A percentile compares a stretch with the other conserved stretches of the same genome.
Evolutionary conservation across 2,113 vertebrate species (phyloP).

Genomic region (Clinocottus analis): DNA sequence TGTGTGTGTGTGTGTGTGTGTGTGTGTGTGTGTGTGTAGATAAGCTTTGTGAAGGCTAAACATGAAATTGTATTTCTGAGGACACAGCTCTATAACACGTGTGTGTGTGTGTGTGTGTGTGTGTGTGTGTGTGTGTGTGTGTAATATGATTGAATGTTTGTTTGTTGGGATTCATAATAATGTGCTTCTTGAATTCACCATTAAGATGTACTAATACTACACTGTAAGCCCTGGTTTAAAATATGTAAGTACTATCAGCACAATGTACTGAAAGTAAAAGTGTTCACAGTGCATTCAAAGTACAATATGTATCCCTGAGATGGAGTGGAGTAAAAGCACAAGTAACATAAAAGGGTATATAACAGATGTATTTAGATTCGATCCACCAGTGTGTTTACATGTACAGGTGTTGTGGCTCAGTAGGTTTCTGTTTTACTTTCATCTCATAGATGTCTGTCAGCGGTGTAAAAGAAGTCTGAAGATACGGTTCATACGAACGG

Average conservation of each 20-base stretch:
- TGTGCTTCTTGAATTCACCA: background rate
- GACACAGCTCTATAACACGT: background rate
- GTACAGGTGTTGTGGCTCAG: background rate
- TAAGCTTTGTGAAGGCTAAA: background rate
- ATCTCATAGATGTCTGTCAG: background rate
- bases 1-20: slow-evolving; percentile 46
- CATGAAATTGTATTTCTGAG: slow-evolving; percentile 20
- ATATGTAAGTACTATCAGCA: background rate
- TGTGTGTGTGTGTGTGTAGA: slow-evolving; percentile 6
- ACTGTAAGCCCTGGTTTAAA: background rate
- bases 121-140: background rate
- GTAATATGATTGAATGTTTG: background rate
- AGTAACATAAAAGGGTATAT: background rate
- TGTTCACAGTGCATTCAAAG: background rate
- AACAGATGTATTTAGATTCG: background rate
- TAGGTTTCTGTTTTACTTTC: background rate
- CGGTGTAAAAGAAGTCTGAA: background rate
- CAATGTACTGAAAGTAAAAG: background rate
- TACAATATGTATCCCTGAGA: background rate
- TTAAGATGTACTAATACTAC: background rate
- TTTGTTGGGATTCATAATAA: background rate
- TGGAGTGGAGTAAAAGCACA: background rate
- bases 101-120: background rate
- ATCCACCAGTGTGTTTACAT: background rate
- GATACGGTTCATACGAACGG: background rate